Base-by-base conservation (phyloP, 2,113 vertebrate species). In the Leptodactylus fuscus region DNA sequence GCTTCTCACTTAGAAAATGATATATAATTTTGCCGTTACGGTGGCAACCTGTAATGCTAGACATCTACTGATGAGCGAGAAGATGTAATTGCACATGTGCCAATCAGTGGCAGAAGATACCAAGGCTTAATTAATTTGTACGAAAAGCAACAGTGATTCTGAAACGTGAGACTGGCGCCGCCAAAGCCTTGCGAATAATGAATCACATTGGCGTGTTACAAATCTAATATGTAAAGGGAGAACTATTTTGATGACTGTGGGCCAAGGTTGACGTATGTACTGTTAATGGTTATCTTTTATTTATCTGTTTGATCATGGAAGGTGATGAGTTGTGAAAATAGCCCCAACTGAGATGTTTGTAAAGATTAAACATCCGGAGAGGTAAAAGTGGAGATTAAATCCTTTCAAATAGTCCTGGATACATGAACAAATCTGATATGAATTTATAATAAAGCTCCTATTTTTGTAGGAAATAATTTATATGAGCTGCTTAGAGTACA, bases 1-100 rank as follows among this genome's bases (percentile, higher is more conserved):
- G 75, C 76, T 60, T 58, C 76, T 79, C 51, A 60, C 51, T 79
- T 79, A 79, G 76, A 32, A 79, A 79, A 79, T 79, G 38, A 79
- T 58, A 79, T 79, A 55, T 79, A 79, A 79, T 79, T 60, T 79
- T 79, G 53, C 77, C 13, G 77, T 27, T 80, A 51, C 74, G 29
- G 74, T 51, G 74, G 77, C 77, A 80, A 55, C 53, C 77, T 20
- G 36, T 41, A 80, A 80, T 62, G 77, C n/a, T 62, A 60, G 22
- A 80, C 60, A 80, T 62, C 77, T 62, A 62, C 36, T 62, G 77
- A 80, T 80, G 77, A 80, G 77, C 27, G 53, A 44, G 32, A 34
- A 41, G 77, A 62, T 41, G 77, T 41, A 41, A 80, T 80, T 80
- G 77, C 55, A 80, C 34, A 18, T 80, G 34, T 27, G 77, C 77